These are phyloP conservation scores for Aegotheles bennettii DNA, from an alignment of 2,113 vertebrate species.

Conservation along the genomic window DNA sequence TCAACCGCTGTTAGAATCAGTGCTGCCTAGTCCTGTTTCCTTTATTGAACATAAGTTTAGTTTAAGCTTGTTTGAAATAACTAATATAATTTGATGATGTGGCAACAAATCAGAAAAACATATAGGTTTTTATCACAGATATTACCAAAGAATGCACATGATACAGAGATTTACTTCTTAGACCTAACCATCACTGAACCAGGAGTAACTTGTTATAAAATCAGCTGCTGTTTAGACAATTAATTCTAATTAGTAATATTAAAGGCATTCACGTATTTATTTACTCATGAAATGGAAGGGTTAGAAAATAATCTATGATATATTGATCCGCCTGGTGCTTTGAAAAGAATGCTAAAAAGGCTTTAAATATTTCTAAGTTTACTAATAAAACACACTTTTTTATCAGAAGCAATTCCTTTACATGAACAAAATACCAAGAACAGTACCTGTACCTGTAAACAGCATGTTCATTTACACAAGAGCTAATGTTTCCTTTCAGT, in stretches of 20 bases:
- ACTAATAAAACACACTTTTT: neutral
- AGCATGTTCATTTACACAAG: neutral
- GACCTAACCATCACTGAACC: neutral
- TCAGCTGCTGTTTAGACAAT: conserved; percentile 39
- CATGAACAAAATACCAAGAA: neutral
- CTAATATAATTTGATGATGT: neutral
- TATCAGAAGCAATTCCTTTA: neutral
- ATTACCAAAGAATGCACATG: neutral
- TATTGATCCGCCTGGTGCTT: neutral
- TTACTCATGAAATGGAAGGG: conserved; percentile 33
- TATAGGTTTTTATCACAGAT: neutral
- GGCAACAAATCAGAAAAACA: neutral
- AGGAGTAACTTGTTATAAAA: conserved; percentile 12
- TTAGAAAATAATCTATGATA: neutral
- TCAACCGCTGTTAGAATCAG: neutral
- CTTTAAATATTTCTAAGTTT: neutral
- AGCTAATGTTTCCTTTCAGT: neutral
- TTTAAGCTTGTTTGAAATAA: neutral
- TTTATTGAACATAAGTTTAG: neutral
- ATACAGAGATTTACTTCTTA: neutral
- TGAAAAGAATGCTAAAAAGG: neutral
- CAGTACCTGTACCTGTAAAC: conserved; percentile 11
- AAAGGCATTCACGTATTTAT: conserved; percentile 43
- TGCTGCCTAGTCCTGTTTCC: neutral
- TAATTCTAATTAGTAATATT: conserved; percentile 48